Conservation (phyloP, 2,797 vertebrate genomes). For the Leptodactylus fallax region DNA sequence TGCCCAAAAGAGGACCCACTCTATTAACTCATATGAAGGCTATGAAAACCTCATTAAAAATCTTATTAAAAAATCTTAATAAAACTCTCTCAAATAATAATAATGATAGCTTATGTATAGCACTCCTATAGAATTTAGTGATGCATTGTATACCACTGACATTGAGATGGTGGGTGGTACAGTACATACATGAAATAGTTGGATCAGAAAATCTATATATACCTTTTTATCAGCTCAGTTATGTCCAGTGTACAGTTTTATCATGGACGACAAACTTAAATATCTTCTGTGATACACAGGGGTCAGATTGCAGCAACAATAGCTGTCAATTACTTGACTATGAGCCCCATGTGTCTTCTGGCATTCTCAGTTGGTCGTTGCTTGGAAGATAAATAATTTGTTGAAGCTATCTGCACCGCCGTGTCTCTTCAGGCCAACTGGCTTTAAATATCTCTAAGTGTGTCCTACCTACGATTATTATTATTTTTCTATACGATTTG, state of each 20-base stretch:
- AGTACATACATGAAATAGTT: not conserved
- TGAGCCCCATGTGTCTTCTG: not conserved
- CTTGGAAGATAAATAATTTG: slow-evolving; percentile 21
- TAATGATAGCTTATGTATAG: too few relatives aligned
- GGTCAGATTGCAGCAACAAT: slow-evolving; percentile 44
- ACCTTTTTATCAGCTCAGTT: not conserved
- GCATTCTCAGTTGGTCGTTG: not conserved
- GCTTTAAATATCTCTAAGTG: slow-evolving; percentile 40
- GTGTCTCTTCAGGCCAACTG: slow-evolving; percentile 19
- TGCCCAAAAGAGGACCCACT: too few relatives aligned
- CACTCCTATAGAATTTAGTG: too few relatives aligned
- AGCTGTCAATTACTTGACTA: slow-evolving; percentile 25
- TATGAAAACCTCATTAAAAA: too few relatives aligned
- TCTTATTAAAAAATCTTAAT: too few relatives aligned
- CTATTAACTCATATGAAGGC: too few relatives aligned
- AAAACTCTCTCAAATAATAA: too few relatives aligned
- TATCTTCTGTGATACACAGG: not conserved
- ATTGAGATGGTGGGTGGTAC: too few relatives aligned
- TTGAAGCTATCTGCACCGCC: not conserved
- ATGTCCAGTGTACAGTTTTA: slow-evolving; percentile 11
- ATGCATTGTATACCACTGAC: too few relatives aligned
- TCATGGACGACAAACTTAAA: slow-evolving; percentile 20
- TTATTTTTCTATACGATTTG: slow-evolving; percentile 43
- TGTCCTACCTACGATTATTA: slow-evolving; percentile 26
- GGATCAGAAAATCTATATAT: not conserved